Conservation (phyloP, 2,888 invertebrate genomes). For the Cyrtodaria siliqua region DNA sequence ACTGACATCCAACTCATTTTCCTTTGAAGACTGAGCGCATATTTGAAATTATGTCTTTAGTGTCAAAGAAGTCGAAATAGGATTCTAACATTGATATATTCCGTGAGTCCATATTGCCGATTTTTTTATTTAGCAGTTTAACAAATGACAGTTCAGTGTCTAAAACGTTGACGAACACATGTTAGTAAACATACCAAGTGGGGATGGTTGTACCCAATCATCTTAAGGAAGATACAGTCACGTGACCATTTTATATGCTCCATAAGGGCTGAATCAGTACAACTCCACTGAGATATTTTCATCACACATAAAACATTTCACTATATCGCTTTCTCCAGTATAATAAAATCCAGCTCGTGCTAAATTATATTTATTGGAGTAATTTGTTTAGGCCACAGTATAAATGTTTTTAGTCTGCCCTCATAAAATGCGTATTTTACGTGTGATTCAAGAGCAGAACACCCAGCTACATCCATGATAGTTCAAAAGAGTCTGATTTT, state of each 20-base stretch:
- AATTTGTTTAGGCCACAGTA: conserved; percentile 41
- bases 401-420: conserved; percentile 23
- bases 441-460: too few relatives aligned
- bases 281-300: conserved; percentile 37
- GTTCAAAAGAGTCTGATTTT: too few relatives aligned
- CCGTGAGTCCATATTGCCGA: conserved; percentile 20
- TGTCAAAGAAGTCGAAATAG: conserved; percentile 48
- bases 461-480: too few relatives aligned
- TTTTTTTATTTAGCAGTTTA: background rate
- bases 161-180: too few relatives aligned
- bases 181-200: too few relatives aligned
- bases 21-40: conserved; percentile 30
- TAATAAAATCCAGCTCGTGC: conserved; percentile 44
- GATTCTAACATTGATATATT: conserved; percentile 37
- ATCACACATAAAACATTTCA: conserved; percentile 44
- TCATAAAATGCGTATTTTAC: conserved; percentile 35
- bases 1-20: conserved; percentile 36
- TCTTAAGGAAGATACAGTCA: conserved; percentile 28
- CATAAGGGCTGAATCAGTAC: conserved; percentile 15
- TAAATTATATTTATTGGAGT: conserved; percentile 35
- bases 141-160: background rate
- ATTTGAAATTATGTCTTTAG: conserved; percentile 24
- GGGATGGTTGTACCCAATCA: conserved; percentile 24
- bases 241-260: conserved; percentile 41
- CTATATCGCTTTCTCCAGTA: conserved; percentile 44